Base-by-base conservation (phyloP, 2,113 vertebrate genomes). In the Coturnix japonica region DNA sequence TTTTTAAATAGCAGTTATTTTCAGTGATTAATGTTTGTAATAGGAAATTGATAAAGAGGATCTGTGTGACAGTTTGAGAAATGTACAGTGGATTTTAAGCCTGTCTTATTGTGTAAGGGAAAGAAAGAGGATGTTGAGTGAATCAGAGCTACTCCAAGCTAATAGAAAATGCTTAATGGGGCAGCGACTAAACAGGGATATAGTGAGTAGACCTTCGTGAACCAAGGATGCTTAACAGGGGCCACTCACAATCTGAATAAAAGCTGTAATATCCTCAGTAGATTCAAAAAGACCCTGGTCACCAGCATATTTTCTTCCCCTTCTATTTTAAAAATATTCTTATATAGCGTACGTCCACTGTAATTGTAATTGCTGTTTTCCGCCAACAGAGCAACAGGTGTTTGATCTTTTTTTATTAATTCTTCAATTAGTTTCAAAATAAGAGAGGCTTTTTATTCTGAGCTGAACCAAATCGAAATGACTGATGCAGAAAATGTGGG, bases 361-460 rank as follows among this genome's bases (percentile, higher is more conserved):
- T 72, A 82, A 70, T 64, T 74, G 51, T 94, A 93, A 95, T 91
- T 90, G 87, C 74, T 90, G 75, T 65, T 93, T 89, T 90, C 81
- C 93, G 77, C 93, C 92, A 94, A 76, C 54, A 86, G 85, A 90
- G 75, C 91, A 94, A 96, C 89, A 94, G 87, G 90, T 95, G 94
- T 91, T 95, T 85, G 85, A 88, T 91, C 76, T 80, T 87, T 94
- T 93, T 93, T 64, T 93, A 94, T 91, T 94, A 96, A 91, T 95
- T 96, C 90, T 93, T 95, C 90, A 95, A 94, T 95, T 96, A 94
- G 79, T 87, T 91, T 57, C 75, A 93, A 92, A 96, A 80, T 85
- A 91, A 77, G 72, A 26, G 43, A 18, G 56, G 71, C 85, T 96
- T 89, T 95, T 96, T 95, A 77, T 93, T 89, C 84, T 85, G 81